Conservation (phyloP, 2,113 vertebrate genomes). For the Dolichotis patagonum region DNA sequence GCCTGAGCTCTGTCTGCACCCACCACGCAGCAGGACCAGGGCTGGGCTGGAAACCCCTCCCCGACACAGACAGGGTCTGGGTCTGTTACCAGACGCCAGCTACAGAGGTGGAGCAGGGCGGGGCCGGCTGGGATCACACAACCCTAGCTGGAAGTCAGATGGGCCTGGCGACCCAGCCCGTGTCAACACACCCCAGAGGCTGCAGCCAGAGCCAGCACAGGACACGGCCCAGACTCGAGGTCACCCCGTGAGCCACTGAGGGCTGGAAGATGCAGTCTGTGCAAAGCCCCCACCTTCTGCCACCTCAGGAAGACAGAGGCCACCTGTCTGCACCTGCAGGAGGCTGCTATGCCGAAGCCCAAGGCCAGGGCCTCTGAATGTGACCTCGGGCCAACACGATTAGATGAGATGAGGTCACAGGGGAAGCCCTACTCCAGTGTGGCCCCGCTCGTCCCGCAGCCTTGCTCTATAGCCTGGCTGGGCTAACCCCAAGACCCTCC, state of each 20-base stretch:
- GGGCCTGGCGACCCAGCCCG: neutral
- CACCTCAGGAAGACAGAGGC: neutral
- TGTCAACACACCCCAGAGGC: neutral
- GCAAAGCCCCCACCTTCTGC: neutral
- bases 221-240: too few species aligned
- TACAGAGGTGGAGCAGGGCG: neutral
- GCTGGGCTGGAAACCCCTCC: neutral
- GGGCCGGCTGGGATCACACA: neutral
- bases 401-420: neutral
- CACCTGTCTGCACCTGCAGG: too few species aligned
- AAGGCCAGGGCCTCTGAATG: neutral
- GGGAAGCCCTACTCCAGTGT: neutral
- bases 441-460: neutral
- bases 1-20: neutral
- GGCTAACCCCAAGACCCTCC: neutral
- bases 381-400: neutral
- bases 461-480: too few species aligned
- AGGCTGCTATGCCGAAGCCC: neutral
- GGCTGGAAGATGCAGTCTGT: neutral
- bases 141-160: neutral
- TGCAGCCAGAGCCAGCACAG: neutral
- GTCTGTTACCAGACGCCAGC: neutral
- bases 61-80: neutral
- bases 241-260: neutral
- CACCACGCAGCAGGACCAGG: neutral